Evolutionary conservation across 2,797 vertebrate genomes (phyloP), one percentile per base, ranked within the genome.

Genomic region (Scomberomorus guttatus): DNA sequence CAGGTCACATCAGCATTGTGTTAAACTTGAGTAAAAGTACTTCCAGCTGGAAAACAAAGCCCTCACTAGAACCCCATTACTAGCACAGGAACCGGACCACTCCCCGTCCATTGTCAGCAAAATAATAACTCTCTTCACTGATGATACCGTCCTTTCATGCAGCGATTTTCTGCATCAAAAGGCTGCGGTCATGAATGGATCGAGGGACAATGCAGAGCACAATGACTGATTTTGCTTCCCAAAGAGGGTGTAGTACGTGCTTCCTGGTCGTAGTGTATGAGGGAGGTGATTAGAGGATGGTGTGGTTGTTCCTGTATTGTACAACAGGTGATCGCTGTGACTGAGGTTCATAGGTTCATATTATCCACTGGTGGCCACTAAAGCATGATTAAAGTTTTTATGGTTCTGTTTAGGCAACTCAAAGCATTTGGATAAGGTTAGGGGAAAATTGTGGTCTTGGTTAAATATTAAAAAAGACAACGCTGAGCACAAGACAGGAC

Each of bases 81-180:
- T 14, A 44, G 3, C 42, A 25, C 17, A 58, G 58, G 24, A 59
- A 44, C 9, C 34, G 1, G 18, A 50, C 39, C 56, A 55, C 76
- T 82, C 70, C 80, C 72, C n/a, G 71, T 14, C 34, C 59, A 51
- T 76, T 85, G 77, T 85, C 46, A 4, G 34, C 3, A 9, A 20
- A 22, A 78, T 65, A 82, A 87, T 65, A 52, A 54, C 34, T 62
- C 62, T 66, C 48, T 71, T 70, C 51, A 9, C 64, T 6, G 69
- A 58, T 22, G 72, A 74, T 29, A 17, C 37, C 25, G 0, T 50
- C 50, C 37, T 76, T 75, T 77, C 77, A 76, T 29, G 6, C 51
- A n/a, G 46, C 7, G 52, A 24, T 56, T 67, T 65, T 22, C 63
- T 34, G 17, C 12, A 1, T 67, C 51, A 55, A 75, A 69, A 72